Conservation (phyloP, 2,888 invertebrate genomes). For the Dryococelus australis region DNA sequence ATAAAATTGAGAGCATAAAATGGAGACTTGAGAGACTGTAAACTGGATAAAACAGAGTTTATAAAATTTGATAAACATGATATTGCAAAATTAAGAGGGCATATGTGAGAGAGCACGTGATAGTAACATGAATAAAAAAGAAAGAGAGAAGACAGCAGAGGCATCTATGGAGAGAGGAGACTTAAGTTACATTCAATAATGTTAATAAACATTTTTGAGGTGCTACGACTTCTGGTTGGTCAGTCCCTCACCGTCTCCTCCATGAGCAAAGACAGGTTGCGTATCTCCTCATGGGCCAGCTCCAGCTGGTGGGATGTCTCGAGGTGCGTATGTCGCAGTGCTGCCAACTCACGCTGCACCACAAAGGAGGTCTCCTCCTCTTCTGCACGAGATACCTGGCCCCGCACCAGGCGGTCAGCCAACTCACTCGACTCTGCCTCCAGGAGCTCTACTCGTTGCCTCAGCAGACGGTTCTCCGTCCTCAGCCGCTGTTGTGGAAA, state of each 20-base stretch:
- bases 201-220: neutral
- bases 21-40: too few relatives aligned
- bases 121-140: too few relatives aligned
- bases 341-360: conserved; percentile 87
- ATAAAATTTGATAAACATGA: too few relatives aligned
- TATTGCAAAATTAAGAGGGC: too few relatives aligned
- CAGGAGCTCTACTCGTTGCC: conserved; percentile 92
- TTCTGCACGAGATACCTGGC: conserved; percentile 93
- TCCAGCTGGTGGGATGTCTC: conserved; percentile 90
- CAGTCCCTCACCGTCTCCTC: conserved; percentile 71
- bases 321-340: conserved; percentile 83
- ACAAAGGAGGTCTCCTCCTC: conserved; percentile 91
- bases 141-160: too few relatives aligned
- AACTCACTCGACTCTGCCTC: conserved; percentile 94
- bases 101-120: too few relatives aligned
- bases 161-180: too few relatives aligned
- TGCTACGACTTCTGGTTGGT: conserved; percentile 28
- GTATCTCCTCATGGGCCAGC: conserved; percentile 88
- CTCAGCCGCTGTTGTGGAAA: conserved; percentile 67
- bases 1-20: too few relatives aligned
- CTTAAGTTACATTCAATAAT: too few relatives aligned
- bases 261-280: conserved; percentile 79
- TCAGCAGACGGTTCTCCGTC: conserved; percentile 94
- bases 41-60: too few relatives aligned
- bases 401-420: conserved; percentile 90